Evolutionary conservation across 2,113 vertebrate genomes (phyloP).

Genomic region (Reinhardtius hippoglossoides): DNA sequence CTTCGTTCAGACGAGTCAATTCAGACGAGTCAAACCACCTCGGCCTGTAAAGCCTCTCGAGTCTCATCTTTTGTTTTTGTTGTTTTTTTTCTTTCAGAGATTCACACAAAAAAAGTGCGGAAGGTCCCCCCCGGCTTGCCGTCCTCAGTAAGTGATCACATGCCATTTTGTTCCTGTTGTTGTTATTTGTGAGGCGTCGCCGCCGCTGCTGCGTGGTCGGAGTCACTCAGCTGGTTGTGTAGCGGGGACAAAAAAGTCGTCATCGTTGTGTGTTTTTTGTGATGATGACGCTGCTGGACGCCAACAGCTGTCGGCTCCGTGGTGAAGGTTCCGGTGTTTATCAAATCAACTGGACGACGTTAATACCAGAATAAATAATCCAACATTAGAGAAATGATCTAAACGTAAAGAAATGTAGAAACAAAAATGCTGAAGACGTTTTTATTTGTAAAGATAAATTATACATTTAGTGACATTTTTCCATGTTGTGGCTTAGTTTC

Average conservation of each 20-base stretch:
- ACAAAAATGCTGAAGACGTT: neutral
- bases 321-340: neutral
- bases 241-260: neutral
- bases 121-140: slow-evolving; percentile 97
- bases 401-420: neutral
- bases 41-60: slow-evolving; percentile 14
- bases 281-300: neutral
- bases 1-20: slow-evolving; percentile 43
- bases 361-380: neutral
- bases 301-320: slow-evolving; percentile 3
- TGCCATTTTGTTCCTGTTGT: neutral
- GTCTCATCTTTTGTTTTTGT: slow-evolving; percentile 46
- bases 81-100: slow-evolving; percentile 84
- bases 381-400: neutral
- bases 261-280: slow-evolving; percentile 8
- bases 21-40: slow-evolving; percentile 29
- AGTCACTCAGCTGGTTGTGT: slow-evolving; percentile 13
- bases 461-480: too few species aligned
- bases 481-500: too few species aligned
- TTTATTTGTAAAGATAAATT: neutral
- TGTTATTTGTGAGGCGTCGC: neutral
- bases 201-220: neutral
- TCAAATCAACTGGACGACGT: neutral
- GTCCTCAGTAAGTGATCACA: slow-evolving; percentile 91
- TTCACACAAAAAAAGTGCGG: slow-evolving; percentile 95